Percentiles rank a stretch among this genome's conserved stretches.
Conservation (phyloP, 1,140 invertebrate genomes). For the Neocloeon triangulifer region DNA sequence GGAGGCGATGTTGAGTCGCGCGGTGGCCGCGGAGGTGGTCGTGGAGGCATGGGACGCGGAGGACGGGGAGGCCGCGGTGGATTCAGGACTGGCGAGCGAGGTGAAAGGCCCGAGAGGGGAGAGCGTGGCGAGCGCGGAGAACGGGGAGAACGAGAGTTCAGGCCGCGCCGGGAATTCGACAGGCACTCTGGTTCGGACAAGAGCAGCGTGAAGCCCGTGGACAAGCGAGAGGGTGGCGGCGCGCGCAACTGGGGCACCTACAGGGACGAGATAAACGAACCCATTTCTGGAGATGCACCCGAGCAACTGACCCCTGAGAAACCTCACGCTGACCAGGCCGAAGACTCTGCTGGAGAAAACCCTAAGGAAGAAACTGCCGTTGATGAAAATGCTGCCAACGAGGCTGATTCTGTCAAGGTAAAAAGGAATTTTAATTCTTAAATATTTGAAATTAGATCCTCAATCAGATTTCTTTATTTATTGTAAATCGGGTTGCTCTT, state of each 20-base stretch:
- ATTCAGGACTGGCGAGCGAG: constrained; percentile 12
- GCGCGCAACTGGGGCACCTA: constrained; percentile 89
- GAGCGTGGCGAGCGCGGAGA: constrained; percentile 18
- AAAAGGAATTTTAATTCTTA: too few relatives aligned
- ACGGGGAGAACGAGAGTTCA: constrained; percentile 32
- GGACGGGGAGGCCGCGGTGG: constrained; percentile 18
- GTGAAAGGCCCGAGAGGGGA: constrained; percentile 20
- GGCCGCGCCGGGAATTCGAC: constrained; percentile 78
- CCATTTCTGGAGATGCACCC: constrained; percentile 6
- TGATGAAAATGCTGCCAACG: too few relatives aligned
- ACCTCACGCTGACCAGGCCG: constrained; percentile 13
- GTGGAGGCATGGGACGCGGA: constrained; percentile 12
- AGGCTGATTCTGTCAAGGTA: too few relatives aligned
- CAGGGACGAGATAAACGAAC: constrained; percentile 54
- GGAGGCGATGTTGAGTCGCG: constrained; percentile 17
- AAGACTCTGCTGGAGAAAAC: constrained; percentile 41
- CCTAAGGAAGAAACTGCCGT: too few relatives aligned
- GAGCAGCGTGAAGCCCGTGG: constrained; percentile 80
- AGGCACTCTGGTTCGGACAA: constrained; percentile 85
- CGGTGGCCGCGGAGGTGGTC: constrained; percentile 11
- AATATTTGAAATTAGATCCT: too few relatives aligned
- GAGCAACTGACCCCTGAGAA: constrained; percentile 11
- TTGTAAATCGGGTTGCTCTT: too few relatives aligned
- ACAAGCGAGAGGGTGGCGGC: constrained; percentile 83
- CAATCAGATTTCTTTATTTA: too few relatives aligned